phyloP scores from a whole-genome alignment of 2,888 invertebrate genomes.

The Muscina levida region DNA sequence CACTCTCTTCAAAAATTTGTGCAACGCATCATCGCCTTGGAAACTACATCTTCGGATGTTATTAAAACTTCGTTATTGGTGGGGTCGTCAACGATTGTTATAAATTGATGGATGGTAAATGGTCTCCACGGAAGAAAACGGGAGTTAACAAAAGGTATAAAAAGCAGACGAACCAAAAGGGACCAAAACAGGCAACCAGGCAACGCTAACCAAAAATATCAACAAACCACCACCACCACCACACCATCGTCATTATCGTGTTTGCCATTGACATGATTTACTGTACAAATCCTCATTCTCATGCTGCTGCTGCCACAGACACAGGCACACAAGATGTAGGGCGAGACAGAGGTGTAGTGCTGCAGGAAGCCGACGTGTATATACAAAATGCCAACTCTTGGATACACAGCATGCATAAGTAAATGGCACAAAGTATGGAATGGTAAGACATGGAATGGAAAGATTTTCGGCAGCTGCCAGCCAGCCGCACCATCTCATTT shows the following conservation, averaged over 20 bases:
- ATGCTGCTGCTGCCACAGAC: slow-evolving; percentile 15
- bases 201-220: neutral
- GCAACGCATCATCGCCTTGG: no score
- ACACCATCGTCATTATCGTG: slow-evolving; percentile 30
- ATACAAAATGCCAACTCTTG: slow-evolving; percentile 4
- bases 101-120: slow-evolving; percentile 34
- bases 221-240: slow-evolving; percentile 34
- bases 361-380: slow-evolving; percentile 31
- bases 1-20: no score
- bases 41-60: no score
- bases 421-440: slow-evolving; percentile 27
- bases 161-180: neutral
- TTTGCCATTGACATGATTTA: slow-evolving; percentile 40
- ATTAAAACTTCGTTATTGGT: no score
- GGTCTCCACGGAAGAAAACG: no score
- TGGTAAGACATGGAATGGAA: slow-evolving; percentile 17
- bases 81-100: no score
- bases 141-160: no score
- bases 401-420: slow-evolving; percentile 20
- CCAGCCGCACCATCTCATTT: neutral
- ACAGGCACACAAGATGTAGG: slow-evolving; percentile 6
- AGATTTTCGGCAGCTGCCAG: slow-evolving; percentile 20
- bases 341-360: slow-evolving; percentile 2
- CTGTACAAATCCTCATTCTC: slow-evolving; percentile 41
- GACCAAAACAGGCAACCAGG: neutral